Percentiles rank a stretch among this genome's conserved stretches.
These are phyloP conservation scores for Apomyelois bistriatella DNA, from an alignment of 2,888 invertebrate genomes.

Conservation along the genomic window DNA sequence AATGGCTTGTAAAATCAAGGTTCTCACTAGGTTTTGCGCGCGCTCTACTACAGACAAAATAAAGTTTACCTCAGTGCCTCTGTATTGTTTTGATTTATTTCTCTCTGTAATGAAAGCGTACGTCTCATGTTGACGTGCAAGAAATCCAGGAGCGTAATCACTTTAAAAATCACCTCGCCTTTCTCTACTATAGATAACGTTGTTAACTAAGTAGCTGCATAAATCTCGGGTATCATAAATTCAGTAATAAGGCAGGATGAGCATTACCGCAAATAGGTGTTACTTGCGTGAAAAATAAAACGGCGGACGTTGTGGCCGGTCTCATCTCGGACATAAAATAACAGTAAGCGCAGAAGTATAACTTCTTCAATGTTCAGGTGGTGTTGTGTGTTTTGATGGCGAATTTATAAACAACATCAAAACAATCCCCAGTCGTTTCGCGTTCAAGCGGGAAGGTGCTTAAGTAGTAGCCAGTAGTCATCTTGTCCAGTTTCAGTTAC, in stretches of 20 bases:
- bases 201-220: slow-evolving; percentile 50
- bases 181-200: slow-evolving; percentile 34
- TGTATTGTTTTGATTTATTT: slow-evolving; percentile 78
- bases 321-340: slow-evolving; percentile 18
- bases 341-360: neutral
- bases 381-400: too few relatives aligned
- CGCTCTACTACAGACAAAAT: neutral
- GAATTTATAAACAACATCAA: too few relatives aligned
- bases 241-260: slow-evolving; percentile 54
- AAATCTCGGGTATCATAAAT: slow-evolving; percentile 46
- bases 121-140: slow-evolving; percentile 68
- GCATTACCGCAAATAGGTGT: slow-evolving; percentile 65
- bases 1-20: too few relatives aligned
- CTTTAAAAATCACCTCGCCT: slow-evolving; percentile 45
- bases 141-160: slow-evolving; percentile 55
- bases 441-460: too few relatives aligned
- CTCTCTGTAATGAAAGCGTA: slow-evolving; percentile 72
- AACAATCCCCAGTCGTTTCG: too few relatives aligned
- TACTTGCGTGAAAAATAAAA: slow-evolving; percentile 49
- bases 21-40: neutral
- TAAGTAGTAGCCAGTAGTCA: too few relatives aligned
- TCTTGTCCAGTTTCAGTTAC: too few relatives aligned
- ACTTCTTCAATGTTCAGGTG: neutral
- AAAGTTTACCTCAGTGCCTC: slow-evolving; percentile 25
- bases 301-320: slow-evolving; percentile 58